A percentile compares a stretch with the other conserved stretches of the same genome.
Conservation (phyloP, 2,888 invertebrate species). For the Ochropacha duplaris region DNA sequence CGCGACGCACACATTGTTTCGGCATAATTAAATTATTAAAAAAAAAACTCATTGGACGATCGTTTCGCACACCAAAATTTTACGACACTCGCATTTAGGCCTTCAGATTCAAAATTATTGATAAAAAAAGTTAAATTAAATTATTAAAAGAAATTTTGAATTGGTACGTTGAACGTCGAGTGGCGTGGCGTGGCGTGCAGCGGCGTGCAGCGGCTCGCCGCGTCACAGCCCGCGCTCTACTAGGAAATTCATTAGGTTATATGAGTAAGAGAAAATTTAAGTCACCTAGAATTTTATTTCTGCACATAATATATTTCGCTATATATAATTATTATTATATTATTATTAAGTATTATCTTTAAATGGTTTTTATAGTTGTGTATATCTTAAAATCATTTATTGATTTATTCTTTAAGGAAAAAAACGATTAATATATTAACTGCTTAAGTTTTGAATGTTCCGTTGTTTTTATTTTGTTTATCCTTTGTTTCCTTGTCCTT, state of each 20-base stretch:
- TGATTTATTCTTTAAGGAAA: slow-evolving; percentile 81
- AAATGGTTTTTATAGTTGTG: slow-evolving; percentile 83
- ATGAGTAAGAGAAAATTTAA: slow-evolving; percentile 82
- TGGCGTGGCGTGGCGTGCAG: slow-evolving; percentile 43
- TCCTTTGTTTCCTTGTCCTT: slow-evolving; percentile 63
- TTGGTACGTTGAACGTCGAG: slow-evolving; percentile 76
- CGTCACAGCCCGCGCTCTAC: slow-evolving; percentile 63
- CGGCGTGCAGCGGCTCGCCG: slow-evolving; percentile 25
- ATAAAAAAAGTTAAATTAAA: slow-evolving; percentile 77
- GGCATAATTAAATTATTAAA: slow-evolving; percentile 59
- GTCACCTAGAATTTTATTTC: slow-evolving; percentile 84
- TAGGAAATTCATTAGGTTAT: slow-evolving; percentile 82
- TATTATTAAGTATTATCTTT: slow-evolving; percentile 83
- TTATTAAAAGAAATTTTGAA: slow-evolving; percentile 71
- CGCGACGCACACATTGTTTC: slow-evolving; percentile 64
- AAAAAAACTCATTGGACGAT: slow-evolving; percentile 62
- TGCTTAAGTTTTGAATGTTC: slow-evolving; percentile 81
- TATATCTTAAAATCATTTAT: slow-evolving; percentile 83
- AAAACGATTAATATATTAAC: slow-evolving; percentile 83
- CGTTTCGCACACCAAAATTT: slow-evolving; percentile 84
- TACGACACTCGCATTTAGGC: slow-evolving; percentile 87
- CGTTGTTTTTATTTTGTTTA: slow-evolving; percentile 75
- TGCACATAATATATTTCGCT: slow-evolving; percentile 84
- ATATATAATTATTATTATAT: slow-evolving; percentile 83
- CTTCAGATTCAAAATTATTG: slow-evolving; percentile 85